A percentile compares a stretch with the other conserved stretches of the same genome.
Evolutionary conservation across 2,797 vertebrate species (phyloP).

Genomic region (Emydoidea blandingii): DNA sequence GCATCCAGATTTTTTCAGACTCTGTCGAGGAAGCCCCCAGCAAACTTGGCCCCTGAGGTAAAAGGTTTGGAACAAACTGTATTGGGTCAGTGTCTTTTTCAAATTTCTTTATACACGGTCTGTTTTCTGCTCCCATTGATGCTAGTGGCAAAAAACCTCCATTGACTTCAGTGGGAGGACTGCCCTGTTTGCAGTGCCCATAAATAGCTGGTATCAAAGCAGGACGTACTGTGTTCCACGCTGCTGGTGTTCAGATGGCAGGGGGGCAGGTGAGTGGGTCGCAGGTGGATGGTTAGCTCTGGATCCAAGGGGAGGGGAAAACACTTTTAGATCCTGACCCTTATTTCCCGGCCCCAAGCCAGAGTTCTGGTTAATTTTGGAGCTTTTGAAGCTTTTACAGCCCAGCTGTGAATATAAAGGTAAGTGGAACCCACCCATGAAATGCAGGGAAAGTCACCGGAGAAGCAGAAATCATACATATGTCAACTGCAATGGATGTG

Average conservation of each 20-base stretch:
- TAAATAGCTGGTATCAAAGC: neutral
- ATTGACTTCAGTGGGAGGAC: neutral
- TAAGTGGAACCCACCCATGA: neutral
- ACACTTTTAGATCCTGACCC: neutral
- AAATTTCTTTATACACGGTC: neutral
- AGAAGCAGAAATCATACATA: accelerated
- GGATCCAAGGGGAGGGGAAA: neutral
- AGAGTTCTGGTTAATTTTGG: neutral
- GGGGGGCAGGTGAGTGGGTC: neutral
- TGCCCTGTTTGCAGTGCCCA: neutral
- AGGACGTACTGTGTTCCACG: neutral
- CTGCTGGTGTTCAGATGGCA: neutral
- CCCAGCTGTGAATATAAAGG: accelerated
- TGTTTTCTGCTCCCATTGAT: neutral
- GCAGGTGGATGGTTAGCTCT: neutral
- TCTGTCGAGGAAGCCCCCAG: accelerated
- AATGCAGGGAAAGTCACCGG: accelerated
- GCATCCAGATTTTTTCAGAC: accelerated
- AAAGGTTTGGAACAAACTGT: neutral
- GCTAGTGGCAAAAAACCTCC: neutral
- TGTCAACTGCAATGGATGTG: neutral
- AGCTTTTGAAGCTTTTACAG: neutral
- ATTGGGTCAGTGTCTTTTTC: accelerated
- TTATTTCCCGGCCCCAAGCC: accelerated
- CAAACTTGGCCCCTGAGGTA: accelerated